Evolutionary conservation across 30 jellyfish, hydroid and myxozoan species (phyloP), one percentile per base, ranked within the genome.

Genomic region (Cassiopea andromeda): DNA sequence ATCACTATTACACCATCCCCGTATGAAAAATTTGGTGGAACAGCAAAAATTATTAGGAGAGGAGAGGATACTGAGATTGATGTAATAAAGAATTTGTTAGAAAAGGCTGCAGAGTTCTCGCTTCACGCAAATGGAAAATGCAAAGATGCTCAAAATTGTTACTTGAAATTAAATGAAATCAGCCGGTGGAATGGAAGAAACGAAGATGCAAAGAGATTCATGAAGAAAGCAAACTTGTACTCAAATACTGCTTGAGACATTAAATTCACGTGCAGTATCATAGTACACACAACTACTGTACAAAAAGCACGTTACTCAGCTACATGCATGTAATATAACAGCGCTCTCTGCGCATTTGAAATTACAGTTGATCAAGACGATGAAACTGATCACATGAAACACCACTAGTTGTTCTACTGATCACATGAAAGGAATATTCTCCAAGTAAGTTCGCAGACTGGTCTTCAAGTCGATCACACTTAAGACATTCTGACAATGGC

Each of bases 41-140:
- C 38, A 17, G 6, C 15, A 64, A 64, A 4, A 15, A 70, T 7
- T 19, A 43, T 2, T 12, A 54, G 54, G 79, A 15, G 13, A 77
- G n/a, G 6, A 2, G 68, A 46, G 1, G 79, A 61, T 8, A 81
- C n/a, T 57, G 49, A 12, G 44, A 8, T 77, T 17, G 4, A 44
- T 15, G 87, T 66, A 60, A 77, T 73, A 48, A 78, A 80, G 64
- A 38, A 69, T 14, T 68, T 57, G 17, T 19, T 87, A 13, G 78
- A 80, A 57, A 79, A 48, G 14, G 85, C 90, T 66, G 90, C 81
- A 38, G 86, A 86, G 81, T 78, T 44, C 70, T 27, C 49, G 38
- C 78, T 78, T 44, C 84, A 48, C 43, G 94, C 88, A 19, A 83
- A 48, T 54, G 90, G 90, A 2, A 87, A 15, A 49, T 82, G 94